Conservation (phyloP, 2,888 invertebrate genomes). For the Dryadula phaetusa region DNA sequence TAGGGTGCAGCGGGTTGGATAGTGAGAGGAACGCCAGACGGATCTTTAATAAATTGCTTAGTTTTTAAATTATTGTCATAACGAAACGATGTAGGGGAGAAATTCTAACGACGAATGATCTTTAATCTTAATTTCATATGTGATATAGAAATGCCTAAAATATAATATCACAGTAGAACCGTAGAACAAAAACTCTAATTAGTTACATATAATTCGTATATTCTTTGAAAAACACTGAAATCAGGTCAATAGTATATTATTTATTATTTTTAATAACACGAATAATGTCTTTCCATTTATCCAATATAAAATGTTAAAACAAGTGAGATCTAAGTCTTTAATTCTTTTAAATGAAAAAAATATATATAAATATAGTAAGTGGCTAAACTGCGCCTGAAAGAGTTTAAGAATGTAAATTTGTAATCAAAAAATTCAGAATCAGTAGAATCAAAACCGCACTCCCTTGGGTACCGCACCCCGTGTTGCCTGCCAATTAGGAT, state of each 20-base stretch:
- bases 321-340: not conserved
- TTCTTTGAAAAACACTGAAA: no score
- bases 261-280: not conserved
- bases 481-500: slow-evolving; percentile 25
- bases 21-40: slow-evolving; percentile 24
- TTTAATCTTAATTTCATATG: no score
- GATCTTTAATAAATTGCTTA: slow-evolving; percentile 27
- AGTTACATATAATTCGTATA: no score
- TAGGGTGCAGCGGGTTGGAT: slow-evolving; percentile 16
- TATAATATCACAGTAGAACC: no score
- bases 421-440: slow-evolving; percentile 25
- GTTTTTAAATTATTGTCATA: slow-evolving; percentile 24
- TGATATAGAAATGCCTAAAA: no score
- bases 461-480: slow-evolving; percentile 21
- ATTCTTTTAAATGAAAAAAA: not conserved
- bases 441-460: slow-evolving; percentile 22
- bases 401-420: slow-evolving; percentile 25
- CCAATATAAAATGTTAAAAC: not conserved
- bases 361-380: not conserved
- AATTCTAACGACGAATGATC: not conserved
- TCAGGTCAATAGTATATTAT: no score
- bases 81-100: not conserved
- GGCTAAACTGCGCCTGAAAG: slow-evolving; percentile 11
- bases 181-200: no score
- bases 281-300: not conserved